Evolutionary conservation across 2,797 vertebrate species (phyloP).

Genomic region (Pipistrellus nathusii): DNA sequence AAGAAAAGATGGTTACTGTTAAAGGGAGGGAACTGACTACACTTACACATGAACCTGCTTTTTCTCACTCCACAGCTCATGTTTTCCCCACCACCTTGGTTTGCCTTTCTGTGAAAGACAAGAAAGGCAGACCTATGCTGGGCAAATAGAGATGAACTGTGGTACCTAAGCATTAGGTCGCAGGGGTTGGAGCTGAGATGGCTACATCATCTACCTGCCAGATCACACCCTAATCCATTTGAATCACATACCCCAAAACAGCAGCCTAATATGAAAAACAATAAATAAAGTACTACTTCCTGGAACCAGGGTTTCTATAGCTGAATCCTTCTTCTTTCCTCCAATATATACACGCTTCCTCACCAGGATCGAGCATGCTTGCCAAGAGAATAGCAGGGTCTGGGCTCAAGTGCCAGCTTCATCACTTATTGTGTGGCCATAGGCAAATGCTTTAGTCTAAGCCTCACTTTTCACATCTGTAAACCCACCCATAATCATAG

Average conservation of each 20-base stretch:
- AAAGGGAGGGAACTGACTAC: not conserved
- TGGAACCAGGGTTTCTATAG: not conserved
- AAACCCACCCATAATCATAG: conserved; percentile 8
- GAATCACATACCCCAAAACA: conserved; percentile 7
- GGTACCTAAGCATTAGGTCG: not conserved
- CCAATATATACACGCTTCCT: not conserved
- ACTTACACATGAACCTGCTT: not conserved
- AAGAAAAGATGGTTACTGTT: not conserved
- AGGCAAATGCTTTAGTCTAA: conserved; percentile 34
- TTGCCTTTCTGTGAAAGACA: not conserved
- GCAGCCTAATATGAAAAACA: not conserved
- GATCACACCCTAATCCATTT: not conserved
- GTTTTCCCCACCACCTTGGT: not conserved
- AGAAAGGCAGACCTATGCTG: not conserved
- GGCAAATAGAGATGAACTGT: not conserved
- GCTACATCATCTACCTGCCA: not conserved
- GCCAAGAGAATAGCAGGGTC: not conserved
- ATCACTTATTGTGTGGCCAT: not conserved
- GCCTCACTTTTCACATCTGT: conserved; percentile 1
- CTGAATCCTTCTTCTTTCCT: not conserved
- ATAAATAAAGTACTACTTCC: conserved; percentile 20
- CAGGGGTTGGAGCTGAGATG: not conserved
- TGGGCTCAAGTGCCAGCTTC: not conserved
- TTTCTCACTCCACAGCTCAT: not conserved
- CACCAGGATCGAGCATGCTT: not conserved